Evolutionary conservation across 2,113 vertebrate genomes (phyloP).

Genomic region (Lycaon pictus): DNA sequence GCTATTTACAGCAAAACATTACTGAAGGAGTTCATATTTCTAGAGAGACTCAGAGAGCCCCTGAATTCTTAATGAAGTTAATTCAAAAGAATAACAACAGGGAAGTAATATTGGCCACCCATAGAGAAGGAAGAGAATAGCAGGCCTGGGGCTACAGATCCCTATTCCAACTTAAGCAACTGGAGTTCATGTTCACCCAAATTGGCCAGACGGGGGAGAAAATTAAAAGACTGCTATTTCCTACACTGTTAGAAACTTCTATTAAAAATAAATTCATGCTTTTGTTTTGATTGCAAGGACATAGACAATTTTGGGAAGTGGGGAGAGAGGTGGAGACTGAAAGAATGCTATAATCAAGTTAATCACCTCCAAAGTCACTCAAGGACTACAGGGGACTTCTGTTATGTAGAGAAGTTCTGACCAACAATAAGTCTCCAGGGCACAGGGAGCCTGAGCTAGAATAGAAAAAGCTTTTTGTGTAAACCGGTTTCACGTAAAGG

Average conservation of each 20-base stretch:
- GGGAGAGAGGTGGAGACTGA: neutral
- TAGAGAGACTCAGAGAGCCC: neutral
- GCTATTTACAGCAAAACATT: slow-evolving; percentile 38
- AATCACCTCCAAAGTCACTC: neutral
- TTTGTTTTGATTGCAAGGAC: neutral
- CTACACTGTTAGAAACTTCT: neutral
- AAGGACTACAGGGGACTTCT: neutral
- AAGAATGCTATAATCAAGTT: neutral
- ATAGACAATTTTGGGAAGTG: neutral
- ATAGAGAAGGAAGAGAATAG: neutral
- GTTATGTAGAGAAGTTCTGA: neutral
- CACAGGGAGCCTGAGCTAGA: too few species aligned
- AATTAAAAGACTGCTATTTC: neutral
- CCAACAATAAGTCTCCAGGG: neutral
- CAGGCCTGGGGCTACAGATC: neutral
- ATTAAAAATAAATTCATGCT: slow-evolving; percentile 16
- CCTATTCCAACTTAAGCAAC: neutral
- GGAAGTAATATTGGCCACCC: neutral
- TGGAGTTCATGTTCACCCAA: neutral
- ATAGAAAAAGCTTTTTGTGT: neutral
- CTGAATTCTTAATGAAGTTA: slow-evolving; percentile 10
- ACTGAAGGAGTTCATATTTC: neutral
- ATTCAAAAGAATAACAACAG: neutral
- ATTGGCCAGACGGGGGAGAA: neutral
- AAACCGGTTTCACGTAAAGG: neutral